Base-by-base conservation (phyloP, 1,140 invertebrate species). In the Papilio helenus region DNA sequence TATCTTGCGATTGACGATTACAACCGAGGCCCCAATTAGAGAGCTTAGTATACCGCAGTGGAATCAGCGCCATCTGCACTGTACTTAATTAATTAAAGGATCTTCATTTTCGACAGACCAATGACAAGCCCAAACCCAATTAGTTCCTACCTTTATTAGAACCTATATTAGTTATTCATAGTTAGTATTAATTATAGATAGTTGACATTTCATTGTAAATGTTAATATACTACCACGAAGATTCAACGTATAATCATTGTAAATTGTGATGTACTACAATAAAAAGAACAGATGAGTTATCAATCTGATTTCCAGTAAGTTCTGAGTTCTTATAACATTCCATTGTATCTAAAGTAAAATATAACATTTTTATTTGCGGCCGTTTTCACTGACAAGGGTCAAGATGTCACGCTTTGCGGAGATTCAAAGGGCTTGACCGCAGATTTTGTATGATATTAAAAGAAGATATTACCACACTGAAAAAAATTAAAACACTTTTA, bases 1-100 rank as follows among this genome's bases (percentile, higher is more conserved):
- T 92, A 92, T 91, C 91, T 89, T 82, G 80, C 85, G 84, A 92
- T 92, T 88, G 86, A 79, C 90, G 82, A 90, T 92, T 92, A 93
- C 79, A 85, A 84, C 87, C 85, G 79, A 86, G 87, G 86, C 85
- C 82, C 87, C 86, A 90, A 93, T 94, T 92, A 92, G 91, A 92
- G 91, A 85, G 84, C 84, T 85, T 86, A 84, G 85, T 84, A 88
- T 83, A 88, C 85, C 83, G 80, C 81, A 76, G 82, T 83, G 83
- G 87, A 89, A 88, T 90, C 88, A 83, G 80, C 81, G 81, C 81
- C 81, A 90, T 92, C 83, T 87, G 81, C 79, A 79, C 81, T 87
- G 87, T 87, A 87, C 85, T 83, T 84, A 81, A 83, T 84, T 88
- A 88, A 90, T 88, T 90, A 88, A 84, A 79, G 76, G 72, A 84